A percentile compares a stretch with the other conserved stretches of the same genome.
Conservation (phyloP, 2,797 vertebrate genomes). For the Lagorchestes hirsutus region DNA sequence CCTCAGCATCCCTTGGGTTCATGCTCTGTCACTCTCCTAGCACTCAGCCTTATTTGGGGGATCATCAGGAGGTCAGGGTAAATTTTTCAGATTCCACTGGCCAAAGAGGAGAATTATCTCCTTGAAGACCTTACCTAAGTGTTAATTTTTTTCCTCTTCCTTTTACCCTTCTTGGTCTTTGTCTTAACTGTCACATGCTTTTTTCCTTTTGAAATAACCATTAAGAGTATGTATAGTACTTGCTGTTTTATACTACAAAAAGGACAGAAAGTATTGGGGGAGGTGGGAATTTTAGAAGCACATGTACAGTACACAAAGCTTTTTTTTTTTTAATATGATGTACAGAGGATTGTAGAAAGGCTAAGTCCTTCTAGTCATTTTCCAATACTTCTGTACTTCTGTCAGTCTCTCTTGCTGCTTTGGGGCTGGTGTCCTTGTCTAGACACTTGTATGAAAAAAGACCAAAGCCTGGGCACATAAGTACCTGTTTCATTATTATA, state of each 20-base stretch:
- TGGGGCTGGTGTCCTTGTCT: constrained; percentile 16
- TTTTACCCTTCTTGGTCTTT: background rate
- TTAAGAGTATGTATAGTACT: background rate
- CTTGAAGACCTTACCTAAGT: background rate
- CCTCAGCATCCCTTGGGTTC: constrained; percentile 72
- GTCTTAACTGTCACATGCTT: background rate
- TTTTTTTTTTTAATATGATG: constrained; percentile 1
- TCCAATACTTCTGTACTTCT: background rate
- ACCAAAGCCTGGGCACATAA: background rate
- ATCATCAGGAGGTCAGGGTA: constrained; percentile 41
- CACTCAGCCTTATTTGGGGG: constrained; percentile 4
- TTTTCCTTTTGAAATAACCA: background rate
- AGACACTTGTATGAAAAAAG: background rate
- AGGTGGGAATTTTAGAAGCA: too few relatives aligned
- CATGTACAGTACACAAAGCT: background rate
- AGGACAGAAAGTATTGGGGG: background rate
- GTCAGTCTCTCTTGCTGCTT: background rate
- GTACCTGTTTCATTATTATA: background rate
- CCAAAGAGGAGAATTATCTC: background rate
- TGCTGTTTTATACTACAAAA: background rate
- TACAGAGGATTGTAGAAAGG: background rate
- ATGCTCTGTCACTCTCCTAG: constrained; percentile 65
- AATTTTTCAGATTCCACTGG: constrained; percentile 16
- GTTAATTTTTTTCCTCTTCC: background rate
- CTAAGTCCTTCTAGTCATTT: constrained; percentile 9